Conservation (phyloP, 2,888 invertebrate genomes). For the Epicampocera succincta region DNA sequence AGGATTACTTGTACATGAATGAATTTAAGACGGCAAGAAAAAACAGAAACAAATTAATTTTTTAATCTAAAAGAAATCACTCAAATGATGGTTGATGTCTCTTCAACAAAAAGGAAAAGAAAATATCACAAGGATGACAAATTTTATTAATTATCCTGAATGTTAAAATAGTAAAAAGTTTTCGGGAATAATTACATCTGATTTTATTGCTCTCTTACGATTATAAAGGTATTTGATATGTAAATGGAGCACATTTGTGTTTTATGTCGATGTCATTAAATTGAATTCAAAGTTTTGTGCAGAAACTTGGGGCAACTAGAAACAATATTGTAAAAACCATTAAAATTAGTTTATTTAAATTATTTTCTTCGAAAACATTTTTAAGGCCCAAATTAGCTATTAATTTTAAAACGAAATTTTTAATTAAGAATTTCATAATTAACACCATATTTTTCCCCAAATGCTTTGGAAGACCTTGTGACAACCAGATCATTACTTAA, state of each 20-base stretch:
- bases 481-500: slow-evolving; percentile 52
- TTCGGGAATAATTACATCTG: too few species aligned
- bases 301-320: too few species aligned
- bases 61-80: slow-evolving; percentile 66
- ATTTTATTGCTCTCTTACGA: too few species aligned
- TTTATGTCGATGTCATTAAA: too few species aligned
- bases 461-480: slow-evolving; percentile 26
- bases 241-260: too few species aligned
- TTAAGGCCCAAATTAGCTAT: slow-evolving; percentile 57
- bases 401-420: slow-evolving; percentile 46
- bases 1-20: slow-evolving; percentile 65
- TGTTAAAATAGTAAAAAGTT: slow-evolving; percentile 16
- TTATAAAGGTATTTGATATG: too few species aligned
- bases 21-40: slow-evolving; percentile 8
- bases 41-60: slow-evolving; percentile 42
- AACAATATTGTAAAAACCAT: slow-evolving; percentile 39
- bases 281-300: too few species aligned
- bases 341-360: slow-evolving; percentile 37
- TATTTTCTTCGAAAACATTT: slow-evolving; percentile 46
- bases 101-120: slow-evolving; percentile 2
- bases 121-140: slow-evolving; percentile 62
- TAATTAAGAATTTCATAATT: slow-evolving; percentile 67
- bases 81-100: slow-evolving; percentile 36
- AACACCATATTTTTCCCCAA: slow-evolving; percentile 57
- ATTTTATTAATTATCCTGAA: slow-evolving; percentile 72